Base-by-base conservation (phyloP, 2,888 invertebrate genomes). In the Spodoptera littoralis region DNA sequence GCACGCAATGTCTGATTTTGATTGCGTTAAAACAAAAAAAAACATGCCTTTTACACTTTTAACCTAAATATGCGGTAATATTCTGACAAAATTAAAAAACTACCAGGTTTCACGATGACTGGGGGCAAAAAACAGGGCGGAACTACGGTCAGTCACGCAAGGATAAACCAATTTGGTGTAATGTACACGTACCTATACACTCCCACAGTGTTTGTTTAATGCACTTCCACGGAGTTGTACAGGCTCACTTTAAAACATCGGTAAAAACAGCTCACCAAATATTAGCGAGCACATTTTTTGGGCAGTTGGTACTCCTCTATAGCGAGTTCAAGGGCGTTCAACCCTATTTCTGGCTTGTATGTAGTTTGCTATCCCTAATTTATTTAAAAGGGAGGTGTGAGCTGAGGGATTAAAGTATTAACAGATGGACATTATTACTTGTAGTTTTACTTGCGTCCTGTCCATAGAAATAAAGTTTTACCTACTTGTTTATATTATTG, bases 81-180 rank as follows among this genome's bases (percentile, higher is more conserved):
- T 50, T 50, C 52, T 73, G 22, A 65, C 44, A 27, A 68, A 66
- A 70, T 71, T 53, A 73, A 71, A 73, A 64, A 60, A 45, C 45
- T 51, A 62, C 41, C 47, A 60, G 45, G 59, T 75, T 74, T 47
- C 57, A 54, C 62, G 53, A 68, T 50, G 61, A 41, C 62, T 65
- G 54, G 57, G 67, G 65, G 62, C 58, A 60, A 60, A 55, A 70
- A 70, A 65, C 30, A 27, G 70, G 73, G 56, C 81, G 81, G 83
- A 82, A 83, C 72, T 79, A 73, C 64, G 72, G 77, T 56, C 75
- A 76, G 83, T 85, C 85, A 85, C 85, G 84, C 85, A 73, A 82
- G 72, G 72, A 72, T 76, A 75, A 78, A 72, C 68, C 68, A 77
- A 77, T 77, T 77, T 71, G 57, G 56, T 73, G 30, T 65, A 70